Evolutionary conservation across 2,797 vertebrate genomes (phyloP).

Genomic region (Bovichtus variegatus): DNA sequence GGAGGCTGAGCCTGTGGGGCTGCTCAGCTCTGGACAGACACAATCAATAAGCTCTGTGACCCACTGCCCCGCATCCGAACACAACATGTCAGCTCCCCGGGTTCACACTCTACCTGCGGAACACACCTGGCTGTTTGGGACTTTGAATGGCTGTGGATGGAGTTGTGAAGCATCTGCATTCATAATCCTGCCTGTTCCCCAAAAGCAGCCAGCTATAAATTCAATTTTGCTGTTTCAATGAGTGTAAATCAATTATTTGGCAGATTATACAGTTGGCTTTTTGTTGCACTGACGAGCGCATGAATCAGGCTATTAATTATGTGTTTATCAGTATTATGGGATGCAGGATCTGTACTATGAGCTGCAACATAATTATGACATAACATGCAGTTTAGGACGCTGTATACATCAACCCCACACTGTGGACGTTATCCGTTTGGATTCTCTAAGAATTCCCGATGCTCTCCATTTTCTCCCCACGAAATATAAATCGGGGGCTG

Average conservation of each 20-base stretch:
- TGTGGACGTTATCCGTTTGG: neutral
- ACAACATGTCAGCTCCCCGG: conserved; percentile 33
- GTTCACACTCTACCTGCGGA: no score
- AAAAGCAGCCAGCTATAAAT: neutral
- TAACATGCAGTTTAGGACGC: conserved; percentile 34
- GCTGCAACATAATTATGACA: conserved; percentile 43
- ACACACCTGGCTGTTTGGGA: neutral
- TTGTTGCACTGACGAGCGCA: neutral
- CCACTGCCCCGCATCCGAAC: conserved; percentile 60
- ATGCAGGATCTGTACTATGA: neutral
- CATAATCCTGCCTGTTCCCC: neutral
- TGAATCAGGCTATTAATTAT: conserved; percentile 7
- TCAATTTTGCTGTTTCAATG: neutral
- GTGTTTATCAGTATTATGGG: neutral
- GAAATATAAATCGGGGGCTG: no score
- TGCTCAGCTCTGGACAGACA: conserved; percentile 25
- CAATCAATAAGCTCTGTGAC: conserved; percentile 63
- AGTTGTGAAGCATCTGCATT: neutral
- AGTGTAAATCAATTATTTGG: conserved; percentile 32
- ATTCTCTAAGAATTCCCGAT: neutral
- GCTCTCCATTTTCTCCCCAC: neutral
- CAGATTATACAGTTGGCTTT: conserved; percentile 26
- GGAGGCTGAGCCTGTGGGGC: conserved; percentile 13
- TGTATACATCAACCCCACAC: neutral
- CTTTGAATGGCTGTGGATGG: no score